Percentiles rank a stretch among this genome's conserved stretches.
phyloP scores from a whole-genome alignment of 37 sponge, comb jelly and placozoan genomes.

The Theonella swinhoei region DNA sequence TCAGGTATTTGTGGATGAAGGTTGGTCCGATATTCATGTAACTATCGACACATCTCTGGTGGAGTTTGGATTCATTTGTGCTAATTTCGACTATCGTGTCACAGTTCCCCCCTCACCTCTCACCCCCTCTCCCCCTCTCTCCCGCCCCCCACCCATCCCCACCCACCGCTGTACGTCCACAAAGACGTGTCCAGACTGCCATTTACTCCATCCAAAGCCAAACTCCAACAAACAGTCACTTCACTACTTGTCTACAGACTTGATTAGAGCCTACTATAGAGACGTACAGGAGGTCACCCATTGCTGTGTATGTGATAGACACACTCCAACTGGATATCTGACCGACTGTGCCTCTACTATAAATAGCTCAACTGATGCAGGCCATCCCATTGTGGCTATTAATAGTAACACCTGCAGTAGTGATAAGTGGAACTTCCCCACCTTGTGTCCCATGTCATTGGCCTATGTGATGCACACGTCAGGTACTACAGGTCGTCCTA shows the following conservation, averaged over 20 bases:
- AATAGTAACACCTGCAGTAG: too few species aligned
- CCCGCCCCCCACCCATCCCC: background rate
- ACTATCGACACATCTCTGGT: background rate
- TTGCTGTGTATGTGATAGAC: too few species aligned
- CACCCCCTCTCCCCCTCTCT: background rate
- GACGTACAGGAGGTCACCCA: too few species aligned
- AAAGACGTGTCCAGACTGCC: background rate
- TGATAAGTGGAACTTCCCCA: background rate
- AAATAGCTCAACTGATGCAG: too few species aligned
- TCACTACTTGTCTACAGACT: too few species aligned
- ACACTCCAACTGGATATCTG: too few species aligned
- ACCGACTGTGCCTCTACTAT: too few species aligned
- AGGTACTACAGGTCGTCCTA: slow-evolving; percentile 81
- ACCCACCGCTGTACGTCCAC: background rate
- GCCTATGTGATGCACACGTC: slow-evolving; percentile 85
- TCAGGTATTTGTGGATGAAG: background rate
- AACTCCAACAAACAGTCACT: too few species aligned
- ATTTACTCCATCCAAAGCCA: too few species aligned
- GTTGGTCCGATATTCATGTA: background rate
- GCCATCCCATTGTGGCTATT: too few species aligned
- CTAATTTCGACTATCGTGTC: background rate
- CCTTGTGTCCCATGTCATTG: slow-evolving; percentile 9
- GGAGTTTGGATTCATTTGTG: background rate
- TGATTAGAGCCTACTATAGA: too few species aligned
- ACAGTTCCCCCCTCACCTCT: background rate